Conservation (phyloP, 2,888 invertebrate genomes). For the Synanthedon andrenaeformis region DNA sequence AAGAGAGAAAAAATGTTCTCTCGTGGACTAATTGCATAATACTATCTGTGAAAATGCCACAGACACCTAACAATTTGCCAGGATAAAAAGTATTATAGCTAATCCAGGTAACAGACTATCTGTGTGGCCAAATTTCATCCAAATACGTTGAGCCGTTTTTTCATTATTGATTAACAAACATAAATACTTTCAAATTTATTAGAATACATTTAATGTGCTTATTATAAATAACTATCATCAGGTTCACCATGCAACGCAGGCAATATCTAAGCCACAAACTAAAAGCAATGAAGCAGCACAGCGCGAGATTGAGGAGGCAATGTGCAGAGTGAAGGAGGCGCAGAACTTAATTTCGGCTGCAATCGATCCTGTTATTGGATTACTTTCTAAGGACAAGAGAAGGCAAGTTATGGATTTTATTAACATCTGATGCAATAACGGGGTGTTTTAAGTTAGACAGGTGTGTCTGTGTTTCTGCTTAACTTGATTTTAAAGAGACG, state of each 20-base stretch:
- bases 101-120: no score
- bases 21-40: no score
- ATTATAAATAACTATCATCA: conserved; percentile 24
- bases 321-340: conserved; percentile 96
- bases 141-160: not conserved
- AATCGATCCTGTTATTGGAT: conserved; percentile 90
- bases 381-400: conserved; percentile 87
- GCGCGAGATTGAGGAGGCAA: conserved; percentile 95
- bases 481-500: no score
- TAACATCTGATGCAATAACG: no score
- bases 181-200: not conserved
- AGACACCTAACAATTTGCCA: no score
- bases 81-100: no score
- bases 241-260: conserved; percentile 92
- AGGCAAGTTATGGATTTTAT: conserved; percentile 38
- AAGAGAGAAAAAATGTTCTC: no score
- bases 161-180: not conserved
- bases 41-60: no score
- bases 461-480: no score
- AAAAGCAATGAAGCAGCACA: conserved; percentile 97
- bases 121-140: no score
- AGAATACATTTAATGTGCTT: not conserved
- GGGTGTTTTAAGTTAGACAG: no score
- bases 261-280: conserved; percentile 92
- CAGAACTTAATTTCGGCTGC: conserved; percentile 95